Evolutionary conservation across 1,140 invertebrate genomes (phyloP), one percentile per base, ranked within the genome.

Genomic region (Anagrus nilaparvatae): DNA sequence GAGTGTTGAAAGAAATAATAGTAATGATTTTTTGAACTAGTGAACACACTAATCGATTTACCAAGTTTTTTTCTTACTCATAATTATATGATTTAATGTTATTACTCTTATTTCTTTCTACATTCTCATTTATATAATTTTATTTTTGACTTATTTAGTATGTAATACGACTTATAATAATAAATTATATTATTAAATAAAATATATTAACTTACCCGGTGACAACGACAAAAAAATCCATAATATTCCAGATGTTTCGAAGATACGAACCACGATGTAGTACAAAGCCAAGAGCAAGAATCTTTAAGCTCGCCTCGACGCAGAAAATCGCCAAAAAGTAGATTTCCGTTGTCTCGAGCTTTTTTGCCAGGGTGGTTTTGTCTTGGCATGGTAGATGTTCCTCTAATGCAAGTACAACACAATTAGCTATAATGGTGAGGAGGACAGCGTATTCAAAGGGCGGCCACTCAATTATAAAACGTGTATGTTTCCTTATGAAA

Each of bases 321-420:
- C 93, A 99, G 81, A 99, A 99, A 75, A 99, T 99, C 72, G 83
- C 92, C 79, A 99, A 83, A 81, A 99, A 99, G 77, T 97, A 97
- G 70, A 87, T 82, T 81, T 99, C 97, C 64, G 96, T 99, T 70
- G 82, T 79, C 81, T 99, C 97, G 80, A 99, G 78, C 79, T 94
- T 90, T 76, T 93, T 83, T 67, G 95, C 90, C 71, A 99, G 81
- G 69, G 89, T 83, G 69, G 95, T 99, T 79, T 97, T 97, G 79
- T 99, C 97, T 63, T 84, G 80, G 70, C 86, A 82, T 53, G 97
- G 96, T 70, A 99, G 79, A 77, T 99, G 97, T 77, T 97, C 93
- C 76, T 99, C 97, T 74, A 99, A 77, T 60, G 94, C 97, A 71
- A 99, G 81, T 66, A 99, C 97, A 68, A 99, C 88, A 78, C 96